Evolutionary conservation across 1,140 invertebrate genomes (phyloP).

Genomic region (Goniozus legneri): DNA sequence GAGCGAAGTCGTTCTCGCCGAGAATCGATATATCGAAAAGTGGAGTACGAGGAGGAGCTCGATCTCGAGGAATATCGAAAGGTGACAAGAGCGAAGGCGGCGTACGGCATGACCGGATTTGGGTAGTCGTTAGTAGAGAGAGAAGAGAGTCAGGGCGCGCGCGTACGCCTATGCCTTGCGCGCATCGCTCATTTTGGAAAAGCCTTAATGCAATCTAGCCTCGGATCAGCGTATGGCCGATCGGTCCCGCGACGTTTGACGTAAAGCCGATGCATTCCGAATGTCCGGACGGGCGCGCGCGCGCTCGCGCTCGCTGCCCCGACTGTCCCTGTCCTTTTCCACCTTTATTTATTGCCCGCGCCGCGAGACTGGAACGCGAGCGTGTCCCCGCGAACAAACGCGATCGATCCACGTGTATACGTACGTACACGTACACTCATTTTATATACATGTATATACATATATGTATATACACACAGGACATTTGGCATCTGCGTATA

Average conservation of each 20-base stretch:
- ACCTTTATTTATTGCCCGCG: neutral
- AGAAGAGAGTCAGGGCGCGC: too few relatives aligned
- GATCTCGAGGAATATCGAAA: too few relatives aligned
- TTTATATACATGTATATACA: too few relatives aligned
- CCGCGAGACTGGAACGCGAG: too few relatives aligned
- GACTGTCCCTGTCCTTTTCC: neutral
- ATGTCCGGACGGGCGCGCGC: too few relatives aligned
- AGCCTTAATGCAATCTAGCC: conserved; percentile 34
- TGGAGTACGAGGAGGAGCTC: too few relatives aligned
- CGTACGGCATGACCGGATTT: neutral
- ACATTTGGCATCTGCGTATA: neutral
- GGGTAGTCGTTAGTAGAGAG: neutral
- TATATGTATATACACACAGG: too few relatives aligned
- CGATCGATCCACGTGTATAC: conserved; percentile 13
- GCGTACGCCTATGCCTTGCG: neutral
- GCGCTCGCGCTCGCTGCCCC: too few relatives aligned
- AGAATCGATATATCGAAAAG: too few relatives aligned
- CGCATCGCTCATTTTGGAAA: conserved; percentile 35
- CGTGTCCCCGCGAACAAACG: neutral
- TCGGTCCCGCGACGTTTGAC: conserved; percentile 28
- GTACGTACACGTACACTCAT: too few relatives aligned
- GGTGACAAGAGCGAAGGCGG: too few relatives aligned
- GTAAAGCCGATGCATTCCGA: conserved; percentile 2
- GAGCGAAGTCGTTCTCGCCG: too few relatives aligned
- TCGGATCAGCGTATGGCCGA: conserved; percentile 25